These are phyloP conservation scores for Anastatus disparis DNA, from an alignment of 1,140 invertebrate genomes.

Conservation along the genomic window DNA sequence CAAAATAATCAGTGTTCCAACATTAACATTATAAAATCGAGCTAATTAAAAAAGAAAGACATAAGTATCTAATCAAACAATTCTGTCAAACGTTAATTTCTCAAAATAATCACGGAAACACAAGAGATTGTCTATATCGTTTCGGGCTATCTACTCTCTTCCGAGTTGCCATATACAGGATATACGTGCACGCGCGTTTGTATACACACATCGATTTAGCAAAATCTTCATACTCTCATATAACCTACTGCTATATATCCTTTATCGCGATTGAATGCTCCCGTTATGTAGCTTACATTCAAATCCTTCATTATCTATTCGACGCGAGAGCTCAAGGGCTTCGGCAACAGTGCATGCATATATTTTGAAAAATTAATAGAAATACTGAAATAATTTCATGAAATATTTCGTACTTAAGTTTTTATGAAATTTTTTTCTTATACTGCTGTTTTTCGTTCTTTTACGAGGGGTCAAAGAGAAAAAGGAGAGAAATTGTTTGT, in stretches of 20 bases:
- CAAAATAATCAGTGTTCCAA: too few species aligned
- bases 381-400: not conserved
- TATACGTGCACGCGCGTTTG: not conserved
- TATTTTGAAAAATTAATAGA: too few species aligned
- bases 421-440: too few species aligned
- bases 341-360: not conserved
- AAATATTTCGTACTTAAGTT: not conserved
- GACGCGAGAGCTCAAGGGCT: not conserved
- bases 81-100: too few species aligned
- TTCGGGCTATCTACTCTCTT: not conserved
- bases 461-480: not conserved
- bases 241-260: not conserved
- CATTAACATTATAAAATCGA: too few species aligned
- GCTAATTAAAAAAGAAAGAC: too few species aligned
- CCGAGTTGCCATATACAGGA: not conserved
- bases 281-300: not conserved
- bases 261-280: not conserved
- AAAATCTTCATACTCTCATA: too few species aligned
- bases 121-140: not conserved
- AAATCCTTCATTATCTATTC: slow-evolving; percentile 7
- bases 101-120: too few species aligned
- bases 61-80: too few species aligned
- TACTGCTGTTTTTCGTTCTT: not conserved
- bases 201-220: not conserved
- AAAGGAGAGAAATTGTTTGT: slow-evolving; percentile 2